Evolutionary conservation across 1,140 invertebrate species (phyloP).

Genomic region (Carposina sasakii): DNA sequence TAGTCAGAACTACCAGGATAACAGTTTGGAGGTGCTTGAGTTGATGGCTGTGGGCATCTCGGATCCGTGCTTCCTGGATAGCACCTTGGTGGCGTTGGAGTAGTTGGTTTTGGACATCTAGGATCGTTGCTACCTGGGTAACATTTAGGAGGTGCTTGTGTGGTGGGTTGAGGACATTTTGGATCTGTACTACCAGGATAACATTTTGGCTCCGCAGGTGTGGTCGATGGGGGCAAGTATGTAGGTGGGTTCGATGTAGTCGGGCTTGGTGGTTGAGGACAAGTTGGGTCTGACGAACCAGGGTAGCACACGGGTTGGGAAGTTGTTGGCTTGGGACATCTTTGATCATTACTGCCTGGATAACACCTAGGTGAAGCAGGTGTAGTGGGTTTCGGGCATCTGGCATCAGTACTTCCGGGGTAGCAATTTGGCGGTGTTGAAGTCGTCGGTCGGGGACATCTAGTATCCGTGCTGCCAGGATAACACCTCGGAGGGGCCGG

Average conservation of each 20-base stretch:
- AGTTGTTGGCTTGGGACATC: conserved; percentile 36
- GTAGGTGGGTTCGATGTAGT: conserved; percentile 23
- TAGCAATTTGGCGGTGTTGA: conserved; percentile 38
- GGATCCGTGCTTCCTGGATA: conserved; percentile 49
- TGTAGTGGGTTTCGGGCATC: conserved; percentile 34
- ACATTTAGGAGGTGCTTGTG: conserved; percentile 17
- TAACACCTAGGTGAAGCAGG: conserved; percentile 22
- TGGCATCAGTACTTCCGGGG: conserved; percentile 42
- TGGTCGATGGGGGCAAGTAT: conserved; percentile 20
- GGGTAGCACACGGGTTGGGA: conserved; percentile 42
- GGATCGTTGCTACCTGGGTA: conserved; percentile 49
- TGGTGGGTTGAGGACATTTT: conserved; percentile 37
- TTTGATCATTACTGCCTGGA: conserved; percentile 50
- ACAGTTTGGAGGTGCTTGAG: conserved; percentile 23
- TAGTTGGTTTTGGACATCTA: conserved; percentile 29
- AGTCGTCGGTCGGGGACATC: conserved; percentile 41
- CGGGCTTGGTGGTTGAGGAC: conserved; percentile 32
- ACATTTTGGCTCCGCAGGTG: conserved; percentile 11
- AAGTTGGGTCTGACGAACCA: conserved; percentile 65
- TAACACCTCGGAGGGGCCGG: conserved; percentile 39
- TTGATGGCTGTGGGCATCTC: conserved; percentile 29
- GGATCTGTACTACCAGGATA: conserved; percentile 43
- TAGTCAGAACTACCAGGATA: conserved; percentile 49
- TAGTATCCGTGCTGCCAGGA: conserved; percentile 57
- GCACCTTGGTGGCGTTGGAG: conserved; percentile 11